Conservation (phyloP, 2,113 vertebrate genomes). For the Podarcis muralis region DNA sequence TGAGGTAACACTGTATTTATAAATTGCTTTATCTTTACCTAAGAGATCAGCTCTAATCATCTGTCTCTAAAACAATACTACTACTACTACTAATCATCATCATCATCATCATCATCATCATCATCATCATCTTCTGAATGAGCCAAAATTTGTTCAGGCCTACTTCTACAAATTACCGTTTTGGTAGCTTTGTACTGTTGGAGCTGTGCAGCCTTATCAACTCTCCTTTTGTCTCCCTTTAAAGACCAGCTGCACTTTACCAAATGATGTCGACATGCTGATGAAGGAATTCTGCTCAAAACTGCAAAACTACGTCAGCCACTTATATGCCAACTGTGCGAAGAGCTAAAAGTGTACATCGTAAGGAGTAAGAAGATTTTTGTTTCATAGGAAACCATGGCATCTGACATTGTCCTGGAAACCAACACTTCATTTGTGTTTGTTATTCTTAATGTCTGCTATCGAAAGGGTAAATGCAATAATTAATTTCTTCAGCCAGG, state of each 20-base stretch:
- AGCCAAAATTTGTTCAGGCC: not conserved
- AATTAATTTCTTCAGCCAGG: not conserved
- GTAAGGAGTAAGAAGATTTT: not conserved
- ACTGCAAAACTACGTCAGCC: fast-evolving
- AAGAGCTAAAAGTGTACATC: not conserved
- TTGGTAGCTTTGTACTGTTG: not conserved
- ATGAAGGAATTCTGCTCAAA: not conserved
- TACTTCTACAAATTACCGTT: not conserved
- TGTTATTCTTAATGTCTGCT: not conserved
- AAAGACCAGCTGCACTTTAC: not conserved
- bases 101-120: no score
- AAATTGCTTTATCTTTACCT: not conserved
- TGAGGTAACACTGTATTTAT: no score
- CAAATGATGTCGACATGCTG: fast-evolving
- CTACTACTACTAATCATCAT: no score
- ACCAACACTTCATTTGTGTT: not conserved
- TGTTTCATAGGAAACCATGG: not conserved
- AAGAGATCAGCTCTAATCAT: not conserved
- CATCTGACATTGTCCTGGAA: not conserved
- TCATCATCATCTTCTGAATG: not conserved
- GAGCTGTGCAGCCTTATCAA: not conserved
- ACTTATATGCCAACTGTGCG: not conserved
- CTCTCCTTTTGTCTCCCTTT: not conserved
- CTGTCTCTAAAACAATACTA: not conserved
- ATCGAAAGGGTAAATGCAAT: not conserved